Conservation (phyloP, 2,888 invertebrate species). For the Nasonia oneida region DNA sequence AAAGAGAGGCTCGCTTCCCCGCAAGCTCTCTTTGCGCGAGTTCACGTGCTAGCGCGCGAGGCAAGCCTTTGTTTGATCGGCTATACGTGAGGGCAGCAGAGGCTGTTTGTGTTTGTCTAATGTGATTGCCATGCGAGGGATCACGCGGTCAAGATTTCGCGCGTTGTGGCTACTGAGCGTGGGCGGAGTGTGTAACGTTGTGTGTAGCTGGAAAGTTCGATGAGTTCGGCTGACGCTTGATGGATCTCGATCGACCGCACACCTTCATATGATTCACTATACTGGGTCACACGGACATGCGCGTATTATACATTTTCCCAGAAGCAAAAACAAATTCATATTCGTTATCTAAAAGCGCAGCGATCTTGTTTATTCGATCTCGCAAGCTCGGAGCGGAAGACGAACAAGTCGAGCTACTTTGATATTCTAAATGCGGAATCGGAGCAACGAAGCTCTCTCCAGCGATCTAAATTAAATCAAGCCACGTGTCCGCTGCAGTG, state of each 20-base stretch:
- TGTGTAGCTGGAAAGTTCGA: background rate
- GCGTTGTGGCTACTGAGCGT: background rate
- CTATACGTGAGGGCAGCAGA: background rate
- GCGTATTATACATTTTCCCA: too few relatives aligned
- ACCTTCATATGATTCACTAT: too few relatives aligned
- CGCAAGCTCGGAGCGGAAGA: background rate
- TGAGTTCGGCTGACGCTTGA: background rate
- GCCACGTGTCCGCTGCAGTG: background rate
- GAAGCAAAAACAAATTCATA: too few relatives aligned
- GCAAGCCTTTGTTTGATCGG: background rate
- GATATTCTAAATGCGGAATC: conserved; percentile 14
- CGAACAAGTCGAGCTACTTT: background rate
- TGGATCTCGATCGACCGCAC: background rate
- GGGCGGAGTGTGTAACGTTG: background rate
- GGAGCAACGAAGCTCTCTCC: background rate
- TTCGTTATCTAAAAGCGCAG: background rate
- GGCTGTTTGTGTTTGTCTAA: conserved; percentile 16
- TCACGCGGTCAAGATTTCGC: background rate
- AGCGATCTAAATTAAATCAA: conserved; percentile 27
- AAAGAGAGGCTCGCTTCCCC: background rate
- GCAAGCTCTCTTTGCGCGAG: background rate
- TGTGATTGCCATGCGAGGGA: background rate
- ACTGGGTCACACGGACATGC: too few relatives aligned
- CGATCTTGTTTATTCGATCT: background rate
- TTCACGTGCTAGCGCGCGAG: background rate